phyloP scores from a whole-genome alignment of 2,888 invertebrate species.

The Odontomyia ornata region DNA sequence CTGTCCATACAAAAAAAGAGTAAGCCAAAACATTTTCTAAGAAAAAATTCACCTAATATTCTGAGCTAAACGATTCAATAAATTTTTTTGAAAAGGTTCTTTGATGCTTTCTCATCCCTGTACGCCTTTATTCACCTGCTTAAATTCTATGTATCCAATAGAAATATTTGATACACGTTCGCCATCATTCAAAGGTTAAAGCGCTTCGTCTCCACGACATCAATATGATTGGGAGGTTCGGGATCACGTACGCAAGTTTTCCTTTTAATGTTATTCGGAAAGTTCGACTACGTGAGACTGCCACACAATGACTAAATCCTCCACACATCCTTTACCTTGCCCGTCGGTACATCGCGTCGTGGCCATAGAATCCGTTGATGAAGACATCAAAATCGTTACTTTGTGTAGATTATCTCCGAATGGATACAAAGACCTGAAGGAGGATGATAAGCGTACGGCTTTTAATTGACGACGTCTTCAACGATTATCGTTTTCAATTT shows the following conservation, averaged over 20 bases:
- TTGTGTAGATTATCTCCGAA: constrained; percentile 40
- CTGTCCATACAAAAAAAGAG: no score
- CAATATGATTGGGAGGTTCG: constrained; percentile 20
- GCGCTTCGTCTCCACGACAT: background rate
- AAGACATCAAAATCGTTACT: constrained; percentile 45
- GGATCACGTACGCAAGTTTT: constrained; percentile 43
- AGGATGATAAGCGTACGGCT: constrained; percentile 34
- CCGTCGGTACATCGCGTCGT: background rate
- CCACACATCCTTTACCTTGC: constrained; percentile 12
- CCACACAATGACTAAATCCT: constrained; percentile 23
- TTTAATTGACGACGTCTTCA: constrained; percentile 44
- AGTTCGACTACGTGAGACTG: constrained; percentile 37
- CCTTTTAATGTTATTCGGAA: constrained; percentile 31
- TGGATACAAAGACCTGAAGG: constrained; percentile 16
- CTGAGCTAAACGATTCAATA: no score
- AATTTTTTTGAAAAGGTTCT: no score
- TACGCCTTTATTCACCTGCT: no score
- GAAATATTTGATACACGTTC: no score
- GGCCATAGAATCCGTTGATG: constrained; percentile 37
- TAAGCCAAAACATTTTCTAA: no score
- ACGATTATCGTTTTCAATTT: constrained; percentile 44
- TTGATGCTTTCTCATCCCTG: no score
- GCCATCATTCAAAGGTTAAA: constrained; percentile 6
- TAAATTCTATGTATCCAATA: no score
- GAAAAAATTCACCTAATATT: no score